These are phyloP conservation scores for Ctenochaetus hawaiiensis DNA, from an alignment of 2,797 vertebrate species.

Conservation along the genomic window DNA sequence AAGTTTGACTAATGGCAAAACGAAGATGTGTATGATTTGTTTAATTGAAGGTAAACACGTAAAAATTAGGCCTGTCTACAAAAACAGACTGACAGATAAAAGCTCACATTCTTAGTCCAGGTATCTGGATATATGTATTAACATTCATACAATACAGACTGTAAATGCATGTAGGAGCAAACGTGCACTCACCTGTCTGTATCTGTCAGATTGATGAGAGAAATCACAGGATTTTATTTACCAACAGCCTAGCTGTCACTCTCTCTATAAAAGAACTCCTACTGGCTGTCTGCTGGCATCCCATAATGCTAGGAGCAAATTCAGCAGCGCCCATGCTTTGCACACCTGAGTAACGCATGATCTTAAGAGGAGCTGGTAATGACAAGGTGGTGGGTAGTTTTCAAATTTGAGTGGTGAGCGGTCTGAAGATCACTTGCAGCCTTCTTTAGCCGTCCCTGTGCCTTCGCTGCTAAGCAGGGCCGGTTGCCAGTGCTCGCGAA, in stretches of 20 bases:
- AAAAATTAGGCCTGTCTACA: neutral
- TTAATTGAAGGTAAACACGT: neutral
- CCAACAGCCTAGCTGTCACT: slow-evolving; percentile 49
- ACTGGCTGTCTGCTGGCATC: slow-evolving; percentile 47
- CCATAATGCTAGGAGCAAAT: slow-evolving; percentile 13
- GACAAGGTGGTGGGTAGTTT: slow-evolving; percentile 51
- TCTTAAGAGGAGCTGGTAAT: slow-evolving; percentile 52
- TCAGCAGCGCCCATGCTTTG: slow-evolving; percentile 27
- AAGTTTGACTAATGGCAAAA: slow-evolving; percentile 2
- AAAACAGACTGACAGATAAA: no score
- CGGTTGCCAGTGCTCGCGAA: slow-evolving; percentile 70
- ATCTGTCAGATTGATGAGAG: slow-evolving; percentile 26
- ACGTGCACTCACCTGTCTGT: neutral
- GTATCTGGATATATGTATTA: slow-evolving; percentile 1
- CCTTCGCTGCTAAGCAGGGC: slow-evolving; percentile 68
- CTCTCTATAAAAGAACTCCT: slow-evolving; percentile 37
- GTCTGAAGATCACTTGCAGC: slow-evolving; percentile 70
- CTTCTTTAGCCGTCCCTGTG: slow-evolving; percentile 49
- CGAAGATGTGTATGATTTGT: neutral
- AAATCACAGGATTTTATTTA: slow-evolving; percentile 60
- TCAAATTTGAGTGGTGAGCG: slow-evolving; percentile 59
- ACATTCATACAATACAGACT: neutral
- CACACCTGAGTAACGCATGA: slow-evolving; percentile 30
- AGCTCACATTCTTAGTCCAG: neutral
- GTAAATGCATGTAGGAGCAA: slow-evolving; percentile 13